Base-by-base conservation (phyloP, 2,797 vertebrate species). In the Syngnathus rostellatus region DNA sequence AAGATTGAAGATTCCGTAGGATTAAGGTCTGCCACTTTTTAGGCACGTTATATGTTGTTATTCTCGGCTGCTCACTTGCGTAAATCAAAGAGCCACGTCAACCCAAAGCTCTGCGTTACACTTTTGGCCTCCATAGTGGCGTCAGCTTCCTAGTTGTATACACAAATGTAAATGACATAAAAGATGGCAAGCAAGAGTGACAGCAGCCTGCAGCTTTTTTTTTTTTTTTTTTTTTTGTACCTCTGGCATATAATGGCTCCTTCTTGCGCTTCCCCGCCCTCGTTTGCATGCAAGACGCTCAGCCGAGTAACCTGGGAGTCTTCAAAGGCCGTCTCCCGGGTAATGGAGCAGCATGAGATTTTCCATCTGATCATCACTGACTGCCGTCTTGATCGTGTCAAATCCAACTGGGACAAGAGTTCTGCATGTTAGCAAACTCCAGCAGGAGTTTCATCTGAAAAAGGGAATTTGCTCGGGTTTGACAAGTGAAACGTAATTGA, bases 241-340 rank as follows among this genome's bases (percentile, higher is more conserved):
- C 12, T 14, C 25, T 3, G 31, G 6, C 55, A 37, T 16, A 8
- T 38, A 57, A 57, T 57, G 55, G 31, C 55, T 57, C 55, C 31
- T 57, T 16, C 55, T 37, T 14, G 40, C 6, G 12, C 60, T 62
- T 62, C 41, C 31, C 12, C 60, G 40, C 68, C 64, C 75, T 85
- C 70, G 85, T 88, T 84, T 85, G 72, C 74, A 85, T 88, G 77
- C 80, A 82, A 62, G 77, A 76, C 82, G 76, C 67, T 81, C 77
- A 54, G 70, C 65, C 0, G 38, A 67, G 74, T 69, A 82, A 79
- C 82, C 85, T 71, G 77, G 67, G 74, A 81, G 72, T 79, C 80
- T 89, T 85, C 86, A 87, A 89, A 88, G 86, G 64, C 66, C 41
- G 77, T 82, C 82, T 87, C 80, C 64, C 80, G 84, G 83, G 81